Conservation (phyloP, 2,797 vertebrate species). For the Syngnathus rostellatus region DNA sequence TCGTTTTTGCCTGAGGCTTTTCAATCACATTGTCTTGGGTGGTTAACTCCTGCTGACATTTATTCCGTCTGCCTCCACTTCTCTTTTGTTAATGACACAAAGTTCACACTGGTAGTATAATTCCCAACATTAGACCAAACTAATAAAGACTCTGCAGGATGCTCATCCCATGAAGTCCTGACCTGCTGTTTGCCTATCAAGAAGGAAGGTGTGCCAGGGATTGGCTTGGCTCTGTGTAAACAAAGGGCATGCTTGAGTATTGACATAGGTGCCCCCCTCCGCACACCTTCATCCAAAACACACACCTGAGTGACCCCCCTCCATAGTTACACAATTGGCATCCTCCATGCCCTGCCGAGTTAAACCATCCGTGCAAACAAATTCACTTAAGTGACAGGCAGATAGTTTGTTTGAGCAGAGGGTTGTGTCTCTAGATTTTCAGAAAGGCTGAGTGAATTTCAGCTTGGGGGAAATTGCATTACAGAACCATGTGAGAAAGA, state of each 20-base stretch:
- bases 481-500: constrained; percentile 47
- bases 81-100: constrained; percentile 58
- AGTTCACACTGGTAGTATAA: constrained; percentile 65
- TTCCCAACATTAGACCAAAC: constrained; percentile 64
- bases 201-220: constrained; percentile 44
- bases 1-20: constrained; percentile 2
- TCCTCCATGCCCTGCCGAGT: constrained; percentile 54
- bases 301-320: constrained; percentile 60
- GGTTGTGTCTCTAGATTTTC: constrained; percentile 40
- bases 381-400: constrained; percentile 54
- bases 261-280: constrained; percentile 45
- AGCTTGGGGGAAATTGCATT: constrained; percentile 45
- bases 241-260: constrained; percentile 40
- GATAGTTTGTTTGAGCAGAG: constrained; percentile 52
- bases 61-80: constrained; percentile 39
- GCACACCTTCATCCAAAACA: constrained; percentile 22
- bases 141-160: constrained; percentile 66
- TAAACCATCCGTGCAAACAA: constrained; percentile 58
- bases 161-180: constrained; percentile 53
- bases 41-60: constrained; percentile 38
- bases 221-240: constrained; percentile 45
- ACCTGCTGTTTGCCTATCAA: constrained; percentile 44
- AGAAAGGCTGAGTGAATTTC: constrained; percentile 41
- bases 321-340: constrained; percentile 60
- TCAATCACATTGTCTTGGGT: constrained; percentile 29